Evolutionary conservation across 2,113 vertebrate genomes (phyloP), one percentile per base, ranked within the genome.

Genomic region (Barbus barbus): DNA sequence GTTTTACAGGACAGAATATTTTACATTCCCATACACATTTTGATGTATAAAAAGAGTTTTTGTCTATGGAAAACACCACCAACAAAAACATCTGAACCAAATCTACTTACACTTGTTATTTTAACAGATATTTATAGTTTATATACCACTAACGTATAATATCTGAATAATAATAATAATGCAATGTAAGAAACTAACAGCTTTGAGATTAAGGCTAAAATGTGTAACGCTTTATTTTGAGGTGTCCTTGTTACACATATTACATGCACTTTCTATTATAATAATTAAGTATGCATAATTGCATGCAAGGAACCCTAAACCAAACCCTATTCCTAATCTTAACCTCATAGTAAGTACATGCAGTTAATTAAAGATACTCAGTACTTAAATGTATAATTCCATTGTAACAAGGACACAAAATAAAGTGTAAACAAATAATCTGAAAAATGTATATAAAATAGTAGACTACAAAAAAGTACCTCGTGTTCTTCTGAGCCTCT

Each of bases 391-490:
- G 48, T 51, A 18, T 51, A 41, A 2, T 41, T 51, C 0, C 48
- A 51, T 16, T 51, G 14, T 6, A 51, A 51, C 48, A 1, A 51
- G 4, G 48, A 51, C 5, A 18, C 16, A 51, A 51, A 51, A 51
- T 51, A 18, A 18, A 18, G 48, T 1, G 1, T 48, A 48, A 48
- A 18, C 46, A 48, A 18, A 16, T 16, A 14, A 48, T 48, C 14
- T 1, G 48, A 16, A 71, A 22, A 22, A 63, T 38, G 2, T 61
- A 20, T 11, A 24, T 5, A 83, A 75, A 24, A 38, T 14, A 83
- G 22, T 2, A 73, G 20, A 33, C 38, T 56, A 83, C 72, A 1
- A 71, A 78, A 82, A 58, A 92, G 92, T 89, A 89, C 92, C 88
- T 81, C 58, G 53, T 86, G 69, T 73, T 78, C 78, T 83, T 86